Percentiles rank a stretch among this genome's conserved stretches.
These are phyloP conservation scores for Matsumurasca onukii DNA, from an alignment of 1,140 invertebrate species.

Conservation along the genomic window DNA sequence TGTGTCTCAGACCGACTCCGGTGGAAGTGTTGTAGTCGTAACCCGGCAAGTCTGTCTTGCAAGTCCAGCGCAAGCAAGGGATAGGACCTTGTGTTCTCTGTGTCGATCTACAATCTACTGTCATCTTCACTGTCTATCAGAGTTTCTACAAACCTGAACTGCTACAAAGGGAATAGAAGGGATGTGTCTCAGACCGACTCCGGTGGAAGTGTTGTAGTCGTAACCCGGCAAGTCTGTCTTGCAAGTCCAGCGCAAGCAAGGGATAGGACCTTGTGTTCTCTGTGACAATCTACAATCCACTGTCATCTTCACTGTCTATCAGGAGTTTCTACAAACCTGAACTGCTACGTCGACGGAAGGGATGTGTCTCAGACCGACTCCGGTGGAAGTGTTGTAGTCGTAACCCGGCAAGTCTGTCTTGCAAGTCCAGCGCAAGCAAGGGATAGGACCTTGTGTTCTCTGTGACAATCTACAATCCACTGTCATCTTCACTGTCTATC, in stretches of 20 bases:
- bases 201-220: conserved; percentile 7
- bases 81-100: background rate
- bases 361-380: background rate
- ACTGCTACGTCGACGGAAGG: too few relatives aligned
- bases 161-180: too few relatives aligned
- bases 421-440: background rate
- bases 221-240: background rate
- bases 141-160: too few relatives aligned
- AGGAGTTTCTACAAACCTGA: too few relatives aligned
- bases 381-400: conserved; percentile 7
- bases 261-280: background rate
- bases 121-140: too few relatives aligned
- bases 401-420: background rate
- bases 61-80: background rate
- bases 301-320: too few relatives aligned
- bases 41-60: background rate
- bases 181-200: background rate
- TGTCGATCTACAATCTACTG: too few relatives aligned
- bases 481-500: too few relatives aligned
- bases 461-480: background rate
- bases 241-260: background rate
- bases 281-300: background rate
- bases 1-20: background rate
- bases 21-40: conserved; percentile 3
- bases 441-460: background rate